These are phyloP conservation scores for Abramis brama DNA, from an alignment of 2,113 vertebrate genomes.

Conservation along the genomic window DNA sequence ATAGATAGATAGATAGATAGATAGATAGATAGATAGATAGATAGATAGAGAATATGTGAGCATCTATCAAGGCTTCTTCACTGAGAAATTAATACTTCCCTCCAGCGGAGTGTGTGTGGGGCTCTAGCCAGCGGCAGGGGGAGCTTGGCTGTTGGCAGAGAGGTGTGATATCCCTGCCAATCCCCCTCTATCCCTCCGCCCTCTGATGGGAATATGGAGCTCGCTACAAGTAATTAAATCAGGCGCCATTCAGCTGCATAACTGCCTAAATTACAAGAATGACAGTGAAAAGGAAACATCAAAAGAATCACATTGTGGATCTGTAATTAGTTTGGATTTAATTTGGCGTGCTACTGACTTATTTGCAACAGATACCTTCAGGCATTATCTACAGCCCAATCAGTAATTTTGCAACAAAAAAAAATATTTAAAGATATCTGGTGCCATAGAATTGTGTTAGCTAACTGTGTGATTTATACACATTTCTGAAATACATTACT, in stretches of 20 bases:
- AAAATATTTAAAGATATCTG: neutral
- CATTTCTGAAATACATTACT: no score
- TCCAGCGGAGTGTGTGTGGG: constrained; percentile 8
- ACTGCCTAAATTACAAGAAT: constrained; percentile 54
- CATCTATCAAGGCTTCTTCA: neutral
- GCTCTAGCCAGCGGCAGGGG: constrained; percentile 60
- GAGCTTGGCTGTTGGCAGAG: constrained; percentile 69
- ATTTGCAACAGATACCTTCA: neutral
- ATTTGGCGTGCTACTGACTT: constrained; percentile 3
- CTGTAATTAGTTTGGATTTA: constrained; percentile 6
- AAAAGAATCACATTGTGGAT: constrained; percentile 29
- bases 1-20: neutral
- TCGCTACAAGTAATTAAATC: constrained; percentile 67
- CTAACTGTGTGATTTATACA: no score
- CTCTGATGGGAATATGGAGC: constrained; percentile 65
- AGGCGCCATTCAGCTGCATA: constrained; percentile 64
- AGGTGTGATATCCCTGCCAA: constrained; percentile 63
- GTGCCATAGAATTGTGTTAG: neutral
- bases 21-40: no score
- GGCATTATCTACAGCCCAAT: constrained; percentile 13
- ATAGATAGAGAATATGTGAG: constrained; percentile 2
- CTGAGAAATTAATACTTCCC: constrained; percentile 16
- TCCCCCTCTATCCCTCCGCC: constrained; percentile 50
- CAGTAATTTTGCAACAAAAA: neutral
- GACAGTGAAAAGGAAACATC: constrained; percentile 31